A percentile compares a stretch with the other conserved stretches of the same genome.
These are phyloP conservation scores for Cotesia congregata DNA, from an alignment of 2,888 invertebrate genomes.

Conservation along the genomic window DNA sequence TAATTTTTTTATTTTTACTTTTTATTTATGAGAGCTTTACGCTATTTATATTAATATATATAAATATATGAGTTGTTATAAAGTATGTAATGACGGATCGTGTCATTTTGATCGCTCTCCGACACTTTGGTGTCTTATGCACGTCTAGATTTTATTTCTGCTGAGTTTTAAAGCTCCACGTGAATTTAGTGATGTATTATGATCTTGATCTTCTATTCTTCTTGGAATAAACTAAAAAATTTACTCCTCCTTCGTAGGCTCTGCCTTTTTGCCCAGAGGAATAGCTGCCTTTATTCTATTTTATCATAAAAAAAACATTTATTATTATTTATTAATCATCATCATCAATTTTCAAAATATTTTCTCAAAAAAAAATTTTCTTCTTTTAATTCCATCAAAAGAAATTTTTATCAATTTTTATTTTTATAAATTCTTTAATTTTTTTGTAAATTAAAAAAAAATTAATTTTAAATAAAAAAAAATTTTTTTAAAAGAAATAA, in stretches of 20 bases:
- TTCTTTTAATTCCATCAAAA: not conserved
- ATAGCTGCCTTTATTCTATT: constrained; percentile 88
- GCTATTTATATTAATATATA: constrained; percentile 12
- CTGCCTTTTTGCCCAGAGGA: constrained; percentile 89
- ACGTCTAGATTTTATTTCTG: constrained; percentile 1
- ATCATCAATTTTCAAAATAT: not conserved
- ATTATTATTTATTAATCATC: too few species aligned
- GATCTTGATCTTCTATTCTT: constrained; percentile 34
- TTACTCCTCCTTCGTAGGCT: constrained; percentile 89
- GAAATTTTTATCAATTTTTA: too few species aligned
- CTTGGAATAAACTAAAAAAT: constrained; percentile 47
- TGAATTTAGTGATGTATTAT: constrained; percentile 19
- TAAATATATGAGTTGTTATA: constrained; percentile 38
- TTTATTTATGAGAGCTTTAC: not conserved
- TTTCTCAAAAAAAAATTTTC: not conserved
- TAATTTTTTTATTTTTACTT: constrained; percentile 42
- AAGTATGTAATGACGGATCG: constrained; percentile 8
- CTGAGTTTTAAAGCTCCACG: constrained; percentile 32
- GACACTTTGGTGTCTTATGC: constrained; percentile 37
- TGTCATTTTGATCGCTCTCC: constrained; percentile 26
- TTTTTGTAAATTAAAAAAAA: too few species aligned
- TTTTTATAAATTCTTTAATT: too few species aligned
- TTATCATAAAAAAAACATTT: constrained; percentile 57
- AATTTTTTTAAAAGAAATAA: too few species aligned
- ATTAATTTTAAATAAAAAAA: too few species aligned